Conservation (phyloP, 2,797 vertebrate genomes). For the Galagoides demidoff region DNA sequence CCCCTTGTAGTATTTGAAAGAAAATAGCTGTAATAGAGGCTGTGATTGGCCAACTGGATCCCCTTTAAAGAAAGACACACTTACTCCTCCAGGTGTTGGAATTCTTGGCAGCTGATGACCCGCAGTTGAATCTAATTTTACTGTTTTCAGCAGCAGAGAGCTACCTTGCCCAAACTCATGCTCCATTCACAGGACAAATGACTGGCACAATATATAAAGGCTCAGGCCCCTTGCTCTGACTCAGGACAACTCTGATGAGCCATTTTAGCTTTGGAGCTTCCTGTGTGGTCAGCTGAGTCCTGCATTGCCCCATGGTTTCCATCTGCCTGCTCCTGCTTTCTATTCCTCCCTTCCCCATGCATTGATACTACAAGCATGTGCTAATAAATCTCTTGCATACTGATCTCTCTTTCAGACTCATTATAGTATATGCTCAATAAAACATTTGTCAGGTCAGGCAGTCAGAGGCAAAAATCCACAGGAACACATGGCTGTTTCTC, state of each 20-base stretch:
- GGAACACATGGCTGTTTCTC: neutral
- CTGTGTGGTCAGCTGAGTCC: neutral
- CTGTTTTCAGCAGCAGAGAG: neutral
- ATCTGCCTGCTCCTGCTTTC: neutral
- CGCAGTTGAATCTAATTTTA: neutral
- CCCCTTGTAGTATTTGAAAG: neutral
- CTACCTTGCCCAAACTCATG: neutral
- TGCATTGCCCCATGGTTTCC: neutral
- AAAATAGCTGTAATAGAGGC: neutral
- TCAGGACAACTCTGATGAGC: neutral
- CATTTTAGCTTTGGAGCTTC: neutral
- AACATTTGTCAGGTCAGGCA: neutral
- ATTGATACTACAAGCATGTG: neutral
- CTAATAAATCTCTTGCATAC: neutral
- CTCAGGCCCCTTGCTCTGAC: neutral
- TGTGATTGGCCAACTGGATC: neutral
- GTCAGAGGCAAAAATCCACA: neutral
- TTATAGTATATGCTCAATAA: constrained; percentile 39
- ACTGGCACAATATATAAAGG: neutral
- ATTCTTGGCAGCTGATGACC: neutral
- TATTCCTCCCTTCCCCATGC: neutral
- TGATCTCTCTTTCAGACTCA: neutral
- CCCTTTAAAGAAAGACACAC: neutral
- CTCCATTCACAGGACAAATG: neutral
- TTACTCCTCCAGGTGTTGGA: neutral